Evolutionary conservation across 2,113 vertebrate genomes (phyloP).

Genomic region (Eulemur rufifrons): DNA sequence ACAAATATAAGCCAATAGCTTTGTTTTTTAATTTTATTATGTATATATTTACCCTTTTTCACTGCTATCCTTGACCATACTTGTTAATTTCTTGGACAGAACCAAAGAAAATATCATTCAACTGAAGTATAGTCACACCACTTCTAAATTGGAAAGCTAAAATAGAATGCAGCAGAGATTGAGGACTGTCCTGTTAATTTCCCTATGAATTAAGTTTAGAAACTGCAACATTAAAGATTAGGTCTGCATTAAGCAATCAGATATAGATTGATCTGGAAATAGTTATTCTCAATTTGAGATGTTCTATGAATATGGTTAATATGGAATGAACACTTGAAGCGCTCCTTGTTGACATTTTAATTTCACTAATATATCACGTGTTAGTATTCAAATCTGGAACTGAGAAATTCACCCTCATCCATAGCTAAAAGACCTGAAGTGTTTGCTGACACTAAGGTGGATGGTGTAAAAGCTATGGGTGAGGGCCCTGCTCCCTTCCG

Average conservation of each 20-base stretch:
- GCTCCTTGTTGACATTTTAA: background rate
- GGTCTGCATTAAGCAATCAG: background rate
- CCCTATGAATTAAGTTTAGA: background rate
- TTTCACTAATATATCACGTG: background rate
- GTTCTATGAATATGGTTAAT: background rate
- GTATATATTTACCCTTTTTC: slow-evolving; percentile 16
- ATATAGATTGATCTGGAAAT: background rate
- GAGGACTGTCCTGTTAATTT: background rate
- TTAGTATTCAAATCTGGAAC: background rate
- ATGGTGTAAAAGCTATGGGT: background rate
- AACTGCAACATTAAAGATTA: background rate
- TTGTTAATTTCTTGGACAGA: slow-evolving; percentile 53
- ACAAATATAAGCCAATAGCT: background rate
- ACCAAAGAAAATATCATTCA: slow-evolving; percentile 58
- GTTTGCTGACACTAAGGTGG: background rate
- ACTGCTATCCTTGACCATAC: background rate
- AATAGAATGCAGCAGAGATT: background rate
- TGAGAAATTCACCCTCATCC: background rate
- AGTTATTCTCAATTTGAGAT: background rate
- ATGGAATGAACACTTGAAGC: background rate
- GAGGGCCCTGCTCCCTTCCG: background rate
- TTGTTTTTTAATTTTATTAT: slow-evolving; percentile 39
- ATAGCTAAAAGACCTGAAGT: background rate
- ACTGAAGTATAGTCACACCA: slow-evolving; percentile 16
- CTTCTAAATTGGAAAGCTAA: slow-evolving; percentile 55